phyloP scores from a whole-genome alignment of 2,113 vertebrate genomes.

The Odocoileus hemionus region DNA sequence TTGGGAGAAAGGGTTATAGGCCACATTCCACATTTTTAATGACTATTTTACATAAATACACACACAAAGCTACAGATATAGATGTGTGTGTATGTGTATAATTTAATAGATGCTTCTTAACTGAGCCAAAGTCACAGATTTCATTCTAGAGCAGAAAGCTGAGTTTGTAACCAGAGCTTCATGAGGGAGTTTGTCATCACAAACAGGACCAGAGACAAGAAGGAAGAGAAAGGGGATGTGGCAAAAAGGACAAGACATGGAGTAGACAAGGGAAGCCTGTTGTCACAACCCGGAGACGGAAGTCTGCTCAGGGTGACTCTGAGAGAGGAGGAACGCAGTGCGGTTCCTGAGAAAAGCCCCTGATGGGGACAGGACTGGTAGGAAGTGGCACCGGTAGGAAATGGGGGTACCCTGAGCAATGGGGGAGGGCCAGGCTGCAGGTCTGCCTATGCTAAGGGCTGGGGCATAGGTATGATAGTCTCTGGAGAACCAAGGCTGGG shows the following conservation, averaged over 20 bases:
- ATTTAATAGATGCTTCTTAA: not conserved
- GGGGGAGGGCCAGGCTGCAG: accelerated
- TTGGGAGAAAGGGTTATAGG: accelerated
- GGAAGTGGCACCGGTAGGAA: not conserved
- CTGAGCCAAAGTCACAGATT: not conserved
- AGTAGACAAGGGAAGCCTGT: not conserved
- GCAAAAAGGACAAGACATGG: not conserved
- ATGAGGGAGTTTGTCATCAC: not conserved
- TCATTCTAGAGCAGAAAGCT: not conserved
- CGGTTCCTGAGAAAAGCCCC: not conserved
- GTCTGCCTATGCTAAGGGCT: not conserved
- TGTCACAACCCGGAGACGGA: accelerated
- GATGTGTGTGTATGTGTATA: not conserved
- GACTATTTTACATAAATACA: not conserved
- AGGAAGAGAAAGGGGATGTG: not conserved
- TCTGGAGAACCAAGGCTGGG: not conserved
- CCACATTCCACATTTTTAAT: not conserved
- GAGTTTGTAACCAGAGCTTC: not conserved
- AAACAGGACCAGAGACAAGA: not conserved
- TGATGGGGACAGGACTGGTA: accelerated
- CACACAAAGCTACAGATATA: accelerated
- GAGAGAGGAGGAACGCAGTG: not conserved
- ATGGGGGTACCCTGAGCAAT: accelerated
- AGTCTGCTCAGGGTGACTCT: not conserved
- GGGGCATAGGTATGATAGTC: not conserved